phyloP scores from a whole-genome alignment of 2,797 vertebrate species.

The Melanotaenia parkinsoni region DNA sequence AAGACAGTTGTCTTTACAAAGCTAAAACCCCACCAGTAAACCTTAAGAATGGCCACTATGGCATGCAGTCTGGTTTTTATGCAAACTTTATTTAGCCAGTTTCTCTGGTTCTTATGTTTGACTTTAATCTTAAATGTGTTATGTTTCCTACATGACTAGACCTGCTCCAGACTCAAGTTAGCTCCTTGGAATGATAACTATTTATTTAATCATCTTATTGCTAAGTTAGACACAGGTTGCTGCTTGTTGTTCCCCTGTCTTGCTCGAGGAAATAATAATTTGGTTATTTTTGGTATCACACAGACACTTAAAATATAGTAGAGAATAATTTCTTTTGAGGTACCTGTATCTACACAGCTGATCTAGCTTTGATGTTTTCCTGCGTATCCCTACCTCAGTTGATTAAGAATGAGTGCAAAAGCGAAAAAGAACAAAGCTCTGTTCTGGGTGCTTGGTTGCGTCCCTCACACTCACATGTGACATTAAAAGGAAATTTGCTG shows the following conservation, averaged over 20 bases:
- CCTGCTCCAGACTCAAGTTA: slow-evolving; percentile 51
- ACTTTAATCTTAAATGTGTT: slow-evolving; percentile 29
- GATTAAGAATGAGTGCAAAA: slow-evolving; percentile 27
- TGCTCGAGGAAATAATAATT: slow-evolving; percentile 24
- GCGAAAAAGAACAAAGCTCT: slow-evolving; percentile 13
- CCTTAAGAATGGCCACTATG: slow-evolving; percentile 7
- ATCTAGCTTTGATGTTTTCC: slow-evolving; percentile 13
- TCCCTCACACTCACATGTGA: slow-evolving; percentile 41
- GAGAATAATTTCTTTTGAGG: not conserved
- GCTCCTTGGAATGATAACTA: slow-evolving; percentile 58
- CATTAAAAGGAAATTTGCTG: slow-evolving; percentile 38
- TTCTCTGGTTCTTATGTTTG: not conserved
- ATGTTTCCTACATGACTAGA: slow-evolving; percentile 61
- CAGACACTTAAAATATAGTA: not conserved
- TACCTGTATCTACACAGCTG: slow-evolving; percentile 16
- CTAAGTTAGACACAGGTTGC: slow-evolving; percentile 44
- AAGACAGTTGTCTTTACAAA: slow-evolving; percentile 49
- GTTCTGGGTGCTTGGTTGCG: slow-evolving; percentile 32
- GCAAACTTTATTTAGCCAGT: not conserved
- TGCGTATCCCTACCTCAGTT: slow-evolving; percentile 13
- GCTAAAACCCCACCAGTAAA: slow-evolving; percentile 17
- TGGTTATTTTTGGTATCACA: slow-evolving; percentile 21
- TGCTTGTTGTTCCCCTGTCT: slow-evolving; percentile 43
- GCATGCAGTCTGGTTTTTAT: slow-evolving; percentile 7
- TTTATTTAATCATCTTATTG: slow-evolving; percentile 34